phyloP scores from a whole-genome alignment of 2,113 vertebrate genomes.

The Galeopterus variegatus region DNA sequence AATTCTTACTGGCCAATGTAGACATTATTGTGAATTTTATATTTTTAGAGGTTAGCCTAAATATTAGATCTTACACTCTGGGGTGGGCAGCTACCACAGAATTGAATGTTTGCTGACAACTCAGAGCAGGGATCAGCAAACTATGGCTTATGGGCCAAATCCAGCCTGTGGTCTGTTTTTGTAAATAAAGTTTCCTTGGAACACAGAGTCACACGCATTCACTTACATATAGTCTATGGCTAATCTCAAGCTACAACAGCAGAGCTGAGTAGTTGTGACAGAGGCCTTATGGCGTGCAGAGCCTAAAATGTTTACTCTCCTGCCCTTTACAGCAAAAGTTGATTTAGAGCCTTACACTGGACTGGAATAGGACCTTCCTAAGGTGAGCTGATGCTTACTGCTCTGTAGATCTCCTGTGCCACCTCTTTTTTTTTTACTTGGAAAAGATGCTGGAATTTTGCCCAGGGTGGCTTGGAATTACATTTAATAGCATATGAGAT shows the following conservation, averaged over 20 bases:
- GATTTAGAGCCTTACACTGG: neutral
- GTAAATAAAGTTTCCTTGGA: neutral
- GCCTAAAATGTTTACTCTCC: neutral
- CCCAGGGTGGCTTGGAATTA: neutral
- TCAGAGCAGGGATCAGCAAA: neutral
- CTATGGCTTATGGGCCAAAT: neutral
- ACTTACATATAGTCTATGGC: neutral
- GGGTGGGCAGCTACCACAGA: neutral
- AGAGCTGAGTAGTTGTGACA: neutral
- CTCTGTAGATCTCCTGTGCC: neutral
- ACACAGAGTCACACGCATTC: neutral
- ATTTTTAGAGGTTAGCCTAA: neutral
- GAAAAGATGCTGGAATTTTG: neutral
- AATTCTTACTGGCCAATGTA: neutral
- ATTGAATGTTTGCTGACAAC: neutral
- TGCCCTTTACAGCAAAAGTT: neutral
- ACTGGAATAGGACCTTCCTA: neutral
- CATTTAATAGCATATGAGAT: neutral
- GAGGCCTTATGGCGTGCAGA: neutral
- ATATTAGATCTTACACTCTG: neutral
- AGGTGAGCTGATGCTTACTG: neutral
- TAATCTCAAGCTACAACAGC: neutral
- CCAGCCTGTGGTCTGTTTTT: neutral
- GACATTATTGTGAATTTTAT: neutral
- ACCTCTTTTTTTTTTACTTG: neutral